These are phyloP conservation scores for Sinocyclocheilus anshuiensis DNA, from an alignment of 2,113 vertebrate species.

Conservation along the genomic window DNA sequence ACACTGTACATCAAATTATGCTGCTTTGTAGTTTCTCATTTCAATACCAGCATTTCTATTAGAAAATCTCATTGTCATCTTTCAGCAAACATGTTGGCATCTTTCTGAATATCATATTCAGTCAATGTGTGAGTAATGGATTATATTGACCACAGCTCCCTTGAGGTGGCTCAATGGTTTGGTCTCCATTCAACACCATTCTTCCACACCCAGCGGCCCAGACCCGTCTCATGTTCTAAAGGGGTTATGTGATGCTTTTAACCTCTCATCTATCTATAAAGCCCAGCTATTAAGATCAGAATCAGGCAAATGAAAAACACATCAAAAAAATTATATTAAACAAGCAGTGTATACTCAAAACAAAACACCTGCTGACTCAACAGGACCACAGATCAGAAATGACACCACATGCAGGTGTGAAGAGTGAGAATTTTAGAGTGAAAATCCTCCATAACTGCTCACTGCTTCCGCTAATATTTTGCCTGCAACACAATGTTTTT, in stretches of 20 bases:
- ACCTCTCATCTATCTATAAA: constrained; percentile 14
- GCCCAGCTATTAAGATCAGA: neutral
- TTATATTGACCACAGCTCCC: neutral
- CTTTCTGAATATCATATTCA: neutral
- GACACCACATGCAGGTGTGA: constrained; percentile 9
- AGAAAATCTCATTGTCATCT: neutral
- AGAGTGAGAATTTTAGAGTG: neutral
- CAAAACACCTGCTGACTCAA: neutral
- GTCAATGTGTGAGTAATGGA: constrained; percentile 20
- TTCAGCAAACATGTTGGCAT: neutral
- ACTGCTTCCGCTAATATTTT: neutral
- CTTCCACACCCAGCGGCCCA: neutral
- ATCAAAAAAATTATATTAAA: neutral
- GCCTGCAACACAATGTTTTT: neutral
- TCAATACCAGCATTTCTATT: neutral
- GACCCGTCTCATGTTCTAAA: neutral
- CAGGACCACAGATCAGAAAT: neutral
- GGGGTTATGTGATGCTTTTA: constrained; percentile 8
- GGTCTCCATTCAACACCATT: neutral
- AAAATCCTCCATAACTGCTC: neutral
- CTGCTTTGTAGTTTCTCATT: neutral
- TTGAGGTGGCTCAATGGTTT: neutral
- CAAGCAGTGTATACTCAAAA: neutral
- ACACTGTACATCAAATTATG: neutral
- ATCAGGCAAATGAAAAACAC: neutral